Evolutionary conservation across 2,888 invertebrate genomes (phyloP).

Genomic region (Hyposoter dolosus): DNA sequence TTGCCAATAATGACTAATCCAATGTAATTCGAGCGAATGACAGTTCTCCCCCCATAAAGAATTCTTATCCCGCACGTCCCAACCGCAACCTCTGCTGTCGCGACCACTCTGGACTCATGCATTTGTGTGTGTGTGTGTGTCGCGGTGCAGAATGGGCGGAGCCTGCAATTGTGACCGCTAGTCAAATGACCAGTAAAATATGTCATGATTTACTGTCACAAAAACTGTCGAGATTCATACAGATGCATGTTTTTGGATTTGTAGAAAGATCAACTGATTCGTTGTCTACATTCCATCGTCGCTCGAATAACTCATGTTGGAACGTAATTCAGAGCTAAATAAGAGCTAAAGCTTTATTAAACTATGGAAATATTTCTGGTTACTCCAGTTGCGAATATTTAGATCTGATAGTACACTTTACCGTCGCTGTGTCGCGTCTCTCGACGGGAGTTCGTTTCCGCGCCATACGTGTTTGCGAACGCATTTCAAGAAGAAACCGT

Average conservation of each 20-base stretch:
- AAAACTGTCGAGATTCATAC: neutral
- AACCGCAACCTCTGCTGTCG: neutral
- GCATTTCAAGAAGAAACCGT: slow-evolving; percentile 36
- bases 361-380: too few species aligned
- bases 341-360: too few species aligned
- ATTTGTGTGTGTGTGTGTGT: neutral
- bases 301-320: too few species aligned
- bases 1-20: slow-evolving; percentile 55
- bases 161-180: neutral
- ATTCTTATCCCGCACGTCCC: slow-evolving; percentile 9
- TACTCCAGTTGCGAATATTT: too few species aligned
- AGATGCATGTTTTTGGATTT: neutral
- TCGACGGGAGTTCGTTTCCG: neutral
- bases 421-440: neutral
- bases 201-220: neutral
- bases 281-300: too few species aligned
- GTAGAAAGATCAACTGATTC: neutral
- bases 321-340: too few species aligned
- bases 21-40: slow-evolving; percentile 55
- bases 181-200: slow-evolving; percentile 9
- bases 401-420: neutral
- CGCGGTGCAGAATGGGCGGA: slow-evolving; percentile 21
- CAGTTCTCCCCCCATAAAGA: slow-evolving; percentile 33
- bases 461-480: slow-evolving; percentile 22
- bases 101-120: neutral